phyloP scores from a whole-genome alignment of 2,797 vertebrate species.

The Phoxinus dragarum region DNA sequence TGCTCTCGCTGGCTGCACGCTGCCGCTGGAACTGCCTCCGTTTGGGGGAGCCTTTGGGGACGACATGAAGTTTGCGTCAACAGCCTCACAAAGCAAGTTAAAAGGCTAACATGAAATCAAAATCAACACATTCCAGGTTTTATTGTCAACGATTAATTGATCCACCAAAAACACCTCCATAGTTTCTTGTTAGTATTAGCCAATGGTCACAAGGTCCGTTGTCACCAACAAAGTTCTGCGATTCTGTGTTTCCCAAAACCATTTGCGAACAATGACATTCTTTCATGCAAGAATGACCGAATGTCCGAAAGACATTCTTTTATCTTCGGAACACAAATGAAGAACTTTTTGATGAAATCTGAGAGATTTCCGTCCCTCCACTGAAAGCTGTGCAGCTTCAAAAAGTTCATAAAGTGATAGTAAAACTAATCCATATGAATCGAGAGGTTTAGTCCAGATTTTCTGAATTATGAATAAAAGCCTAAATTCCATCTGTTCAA shows the following conservation, averaged over 20 bases:
- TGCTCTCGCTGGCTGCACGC: slow-evolving; percentile 95
- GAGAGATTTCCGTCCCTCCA: too few species aligned
- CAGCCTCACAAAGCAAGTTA: background rate
- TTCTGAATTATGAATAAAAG: too few species aligned
- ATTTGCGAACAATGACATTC: too few species aligned
- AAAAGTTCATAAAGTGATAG: too few species aligned
- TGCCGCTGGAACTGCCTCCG: slow-evolving; percentile 96
- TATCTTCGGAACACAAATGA: too few species aligned
- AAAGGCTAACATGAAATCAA: background rate
- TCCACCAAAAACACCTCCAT: background rate
- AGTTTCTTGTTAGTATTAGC: background rate
- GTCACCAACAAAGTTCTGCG: background rate
- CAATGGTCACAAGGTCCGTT: background rate
- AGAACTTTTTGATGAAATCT: too few species aligned
- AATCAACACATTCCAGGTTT: background rate
- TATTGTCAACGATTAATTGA: background rate
- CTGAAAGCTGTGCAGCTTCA: too few species aligned
- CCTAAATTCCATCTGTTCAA: too few species aligned
- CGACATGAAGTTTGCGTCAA: background rate
- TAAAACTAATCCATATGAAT: too few species aligned
- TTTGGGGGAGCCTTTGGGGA: slow-evolving; percentile 89
- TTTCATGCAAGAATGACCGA: too few species aligned
- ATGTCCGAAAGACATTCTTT: too few species aligned
- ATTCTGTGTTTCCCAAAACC: background rate
- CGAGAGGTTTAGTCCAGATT: too few species aligned